These are phyloP conservation scores for Indicator maculatus DNA, from an alignment of 2,113 vertebrate species.

Conservation along the genomic window DNA sequence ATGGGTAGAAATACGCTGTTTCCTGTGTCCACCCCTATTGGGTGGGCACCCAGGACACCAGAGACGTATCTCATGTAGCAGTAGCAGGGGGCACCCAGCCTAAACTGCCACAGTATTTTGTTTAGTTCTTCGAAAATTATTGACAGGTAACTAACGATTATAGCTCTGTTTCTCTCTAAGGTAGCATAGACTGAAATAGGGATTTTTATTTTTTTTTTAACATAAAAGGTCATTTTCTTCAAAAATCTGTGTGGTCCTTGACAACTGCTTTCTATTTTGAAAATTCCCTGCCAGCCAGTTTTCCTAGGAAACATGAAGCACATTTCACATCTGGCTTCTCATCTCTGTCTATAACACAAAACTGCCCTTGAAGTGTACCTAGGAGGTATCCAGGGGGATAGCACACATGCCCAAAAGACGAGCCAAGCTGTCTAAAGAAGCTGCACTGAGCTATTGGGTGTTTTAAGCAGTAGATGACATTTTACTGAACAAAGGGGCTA, in stretches of 20 bases:
- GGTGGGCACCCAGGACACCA: too few relatives aligned
- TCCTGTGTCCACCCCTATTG: too few relatives aligned
- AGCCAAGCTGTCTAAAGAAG: not conserved
- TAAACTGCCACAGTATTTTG: not conserved
- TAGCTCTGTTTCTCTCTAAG: not conserved
- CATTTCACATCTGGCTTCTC: conserved; percentile 8
- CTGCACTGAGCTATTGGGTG: not conserved
- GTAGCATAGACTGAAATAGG: not conserved
- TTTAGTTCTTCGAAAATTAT: not conserved
- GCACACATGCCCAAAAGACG: not conserved
- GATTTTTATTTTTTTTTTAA: not conserved
- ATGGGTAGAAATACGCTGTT: too few relatives aligned
- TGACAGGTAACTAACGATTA: not conserved
- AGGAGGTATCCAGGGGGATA: not conserved
- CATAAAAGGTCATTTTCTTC: not conserved
- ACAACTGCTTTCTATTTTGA: conserved; percentile 6
- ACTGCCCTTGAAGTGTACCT: conserved; percentile 27
- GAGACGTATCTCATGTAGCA: too few relatives aligned
- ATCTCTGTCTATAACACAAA: not conserved
- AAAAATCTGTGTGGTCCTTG: conserved; percentile 1
- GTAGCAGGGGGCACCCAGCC: too few relatives aligned
- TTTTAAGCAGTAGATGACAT: not conserved
- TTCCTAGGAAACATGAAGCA: not conserved
- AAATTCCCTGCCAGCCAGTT: not conserved
- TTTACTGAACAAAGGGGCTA: not conserved